phyloP scores from a whole-genome alignment of 2,797 vertebrate species.

The Chromobotia macracanthus region DNA sequence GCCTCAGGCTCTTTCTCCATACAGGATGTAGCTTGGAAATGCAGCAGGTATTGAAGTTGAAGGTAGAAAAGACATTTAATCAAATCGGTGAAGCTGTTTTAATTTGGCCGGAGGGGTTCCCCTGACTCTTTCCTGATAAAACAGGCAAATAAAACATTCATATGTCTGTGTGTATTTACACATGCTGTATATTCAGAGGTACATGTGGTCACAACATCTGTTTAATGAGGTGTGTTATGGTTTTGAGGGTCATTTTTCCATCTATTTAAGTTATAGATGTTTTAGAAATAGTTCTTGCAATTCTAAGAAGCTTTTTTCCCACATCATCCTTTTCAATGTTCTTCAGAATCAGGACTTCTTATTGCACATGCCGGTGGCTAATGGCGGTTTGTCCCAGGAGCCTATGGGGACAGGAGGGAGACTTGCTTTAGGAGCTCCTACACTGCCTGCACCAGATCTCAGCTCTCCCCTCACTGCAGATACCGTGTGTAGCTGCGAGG shows the following conservation, averaged over 20 bases:
- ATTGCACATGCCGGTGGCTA: constrained; percentile 89
- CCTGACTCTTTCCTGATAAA: not conserved
- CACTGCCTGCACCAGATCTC: constrained; percentile 83
- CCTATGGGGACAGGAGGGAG: constrained; percentile 77
- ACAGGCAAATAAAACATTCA: not conserved
- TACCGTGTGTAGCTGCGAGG: constrained; percentile 88
- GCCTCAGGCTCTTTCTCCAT: not conserved
- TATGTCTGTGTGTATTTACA: not conserved
- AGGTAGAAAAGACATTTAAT: not conserved
- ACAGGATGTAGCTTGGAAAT: not conserved
- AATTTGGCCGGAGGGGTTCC: not conserved
- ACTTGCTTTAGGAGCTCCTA: constrained; percentile 82
- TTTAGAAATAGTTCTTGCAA: not conserved
- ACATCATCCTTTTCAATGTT: not conserved
- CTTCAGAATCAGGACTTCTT: constrained; percentile 91
- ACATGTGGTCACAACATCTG: not conserved
- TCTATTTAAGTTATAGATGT: not conserved
- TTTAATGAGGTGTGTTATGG: not conserved
- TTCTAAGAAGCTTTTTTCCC: not conserved
- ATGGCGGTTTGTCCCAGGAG: constrained; percentile 84
- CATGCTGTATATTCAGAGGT: too few relatives aligned
- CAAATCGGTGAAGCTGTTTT: not conserved
- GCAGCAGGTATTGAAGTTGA: not conserved
- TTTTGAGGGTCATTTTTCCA: not conserved
- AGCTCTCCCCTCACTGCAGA: constrained; percentile 80